Evolutionary conservation across 2,888 invertebrate genomes (phyloP), one percentile per base, ranked within the genome.

Genomic region (Athrips mouffetella): DNA sequence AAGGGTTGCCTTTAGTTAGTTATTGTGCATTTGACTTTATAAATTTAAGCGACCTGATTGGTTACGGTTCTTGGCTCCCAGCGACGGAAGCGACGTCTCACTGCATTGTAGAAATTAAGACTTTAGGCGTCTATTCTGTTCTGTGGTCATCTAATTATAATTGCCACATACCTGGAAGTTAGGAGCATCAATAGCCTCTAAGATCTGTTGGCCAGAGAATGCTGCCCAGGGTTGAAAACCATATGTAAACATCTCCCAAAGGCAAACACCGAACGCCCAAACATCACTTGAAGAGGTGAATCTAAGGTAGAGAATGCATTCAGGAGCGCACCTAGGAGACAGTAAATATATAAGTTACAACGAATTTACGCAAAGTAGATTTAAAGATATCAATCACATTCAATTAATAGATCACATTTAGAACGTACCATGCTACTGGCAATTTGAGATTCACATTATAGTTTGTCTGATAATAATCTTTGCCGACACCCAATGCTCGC

Each of bases 161-260:
- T n/a, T 15, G n/a, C 4, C 16, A 51, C 54, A 4, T 41, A 91
- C 92, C 84, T 94, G 95, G 73, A 91, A 95, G 74, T 96, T 94
- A 21, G 98, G 98, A 52, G 95, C 93, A 80, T 99, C 98, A 50
- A 99, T 98, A 3, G 98, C 96, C 78, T 97, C 97, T 3, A 99
- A 82, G 59, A 99, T 99, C 81, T 98, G 97, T 58, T 96, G 94
- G 0, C 97, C 97, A 0, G 96, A 97, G 45, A 97, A 90, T 0
- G 97, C 98, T 0, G 96, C 96, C 99, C 99, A 99, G 0, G 99
- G 99, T 78, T 98, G 98, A 74, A 97, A 97, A 1, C 99, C 99
- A 71, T 98, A 99, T 0, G 97, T 97, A 78, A 99, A 99, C 96
- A 99, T 97, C 81, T 99, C 99, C 99, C 99, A 99, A 0, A 99